Evolutionary conservation across 2,113 vertebrate species (phyloP), one percentile per base, ranked within the genome.

Genomic region (Cromileptes altivelis): DNA sequence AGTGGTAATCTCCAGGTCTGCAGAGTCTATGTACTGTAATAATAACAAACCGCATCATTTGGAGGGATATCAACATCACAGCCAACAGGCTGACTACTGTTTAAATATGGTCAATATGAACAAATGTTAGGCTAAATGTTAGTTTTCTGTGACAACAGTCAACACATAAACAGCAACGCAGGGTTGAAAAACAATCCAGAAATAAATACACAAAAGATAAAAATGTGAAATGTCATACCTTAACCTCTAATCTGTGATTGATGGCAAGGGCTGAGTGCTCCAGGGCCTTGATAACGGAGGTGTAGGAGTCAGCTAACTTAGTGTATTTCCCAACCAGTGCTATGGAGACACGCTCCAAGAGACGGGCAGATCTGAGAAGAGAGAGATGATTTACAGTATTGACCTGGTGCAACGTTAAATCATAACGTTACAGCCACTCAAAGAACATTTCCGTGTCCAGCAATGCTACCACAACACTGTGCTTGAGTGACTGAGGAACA

Each of bases 311-410:
- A 0, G 98, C 96, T 77, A 99, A 96, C 85, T 99, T 99, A 42
- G 97, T 99, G 91, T 99, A 99, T 86, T 99, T 99, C 67, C 98
- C 98, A 82, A 99, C 98, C 2, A 99, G 95, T 0, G 98, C 97
- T 45, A 99, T 98, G 45, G 96, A 97, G 65, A 97, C 98, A 0
- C 94, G 95, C 72, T 99, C 97, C 18, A 99, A 94, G 27, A 99
- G 95, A 18, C 98, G 96, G 84, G 99, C 98, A 0, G 98, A 97
- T 81, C 98, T 99, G 69, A 37, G 61, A 68, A 69, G 25, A 70
- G 25, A 63, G 19, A 30, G 11, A 85, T 4, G 17, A 27, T 40
- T 81, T 5, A 57, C n/a, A 67, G 23, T 6, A 23, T 19, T 61
- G 21, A 77, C 21, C 47, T 1, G 12, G 23, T 40, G 50, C 13